These are phyloP conservation scores for Nineta flava DNA, from an alignment of 2,888 invertebrate species.

Conservation along the genomic window DNA sequence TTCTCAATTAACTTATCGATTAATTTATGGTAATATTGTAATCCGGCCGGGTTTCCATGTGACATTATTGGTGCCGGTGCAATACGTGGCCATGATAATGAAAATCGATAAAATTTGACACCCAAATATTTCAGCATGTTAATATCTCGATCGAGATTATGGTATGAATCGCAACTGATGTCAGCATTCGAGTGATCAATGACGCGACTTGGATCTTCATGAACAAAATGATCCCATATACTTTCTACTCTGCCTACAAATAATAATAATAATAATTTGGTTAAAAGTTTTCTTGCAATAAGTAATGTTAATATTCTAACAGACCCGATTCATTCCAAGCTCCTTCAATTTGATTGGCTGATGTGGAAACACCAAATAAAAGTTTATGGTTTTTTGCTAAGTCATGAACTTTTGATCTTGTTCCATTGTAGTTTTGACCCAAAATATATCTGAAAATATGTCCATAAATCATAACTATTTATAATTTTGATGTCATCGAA, in stretches of 20 bases:
- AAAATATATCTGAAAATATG: background rate
- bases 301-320: too few species aligned
- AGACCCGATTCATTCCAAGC: conserved; percentile 30
- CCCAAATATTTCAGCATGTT: conserved; percentile 33
- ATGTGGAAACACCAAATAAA: conserved; percentile 25
- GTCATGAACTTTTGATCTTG: background rate
- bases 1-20: conserved; percentile 48
- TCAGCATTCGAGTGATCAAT: conserved; percentile 40
- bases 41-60: conserved; percentile 51
- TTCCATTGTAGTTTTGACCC: background rate
- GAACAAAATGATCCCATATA: conserved; percentile 33
- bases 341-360: conserved; percentile 30
- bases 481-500: too few species aligned
- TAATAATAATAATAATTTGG: conserved; percentile 5
- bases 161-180: conserved; percentile 50
- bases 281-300: too few species aligned
- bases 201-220: conserved; percentile 28
- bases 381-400: conserved; percentile 19
- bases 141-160: conserved; percentile 42
- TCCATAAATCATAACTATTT: too few species aligned
- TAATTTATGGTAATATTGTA: conserved; percentile 61
- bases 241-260: conserved; percentile 30
- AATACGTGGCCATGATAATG: conserved; percentile 60
- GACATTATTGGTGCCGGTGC: conserved; percentile 50
- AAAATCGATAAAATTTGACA: conserved; percentile 45